These are phyloP conservation scores for Melolontha melolontha DNA, from an alignment of 2,888 invertebrate species.

Conservation along the genomic window DNA sequence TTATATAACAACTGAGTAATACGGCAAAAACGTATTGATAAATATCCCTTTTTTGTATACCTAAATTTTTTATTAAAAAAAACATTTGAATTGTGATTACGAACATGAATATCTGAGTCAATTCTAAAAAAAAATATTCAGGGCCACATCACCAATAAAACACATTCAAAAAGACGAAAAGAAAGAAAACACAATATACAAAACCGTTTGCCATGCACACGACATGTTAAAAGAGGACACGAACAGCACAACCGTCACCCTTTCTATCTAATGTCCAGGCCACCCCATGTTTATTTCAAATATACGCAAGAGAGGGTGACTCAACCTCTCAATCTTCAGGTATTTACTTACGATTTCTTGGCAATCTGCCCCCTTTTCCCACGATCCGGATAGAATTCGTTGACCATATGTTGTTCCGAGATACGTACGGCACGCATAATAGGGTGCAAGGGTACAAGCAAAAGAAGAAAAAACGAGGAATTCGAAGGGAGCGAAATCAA, in stretches of 20 bases:
- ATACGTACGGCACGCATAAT: conserved; percentile 46
- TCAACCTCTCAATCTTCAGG: conserved; percentile 53
- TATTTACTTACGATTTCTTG: conserved; percentile 52
- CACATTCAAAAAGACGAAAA: neutral
- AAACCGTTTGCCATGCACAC: conserved; percentile 32
- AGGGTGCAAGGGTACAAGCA: conserved; percentile 20
- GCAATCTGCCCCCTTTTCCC: conserved; percentile 54
- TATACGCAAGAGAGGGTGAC: conserved; percentile 47
- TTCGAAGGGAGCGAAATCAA: conserved; percentile 47
- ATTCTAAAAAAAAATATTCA: too few species aligned
- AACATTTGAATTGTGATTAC: conserved; percentile 9
- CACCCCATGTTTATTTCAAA: neutral
- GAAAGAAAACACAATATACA: neutral
- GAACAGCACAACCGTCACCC: neutral
- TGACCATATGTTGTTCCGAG: conserved; percentile 61
- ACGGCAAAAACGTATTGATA: too few species aligned
- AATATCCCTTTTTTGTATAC: too few species aligned
- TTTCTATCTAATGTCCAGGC: conserved; percentile 8
- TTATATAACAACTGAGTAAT: too few species aligned
- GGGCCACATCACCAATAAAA: neutral
- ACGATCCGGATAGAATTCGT: conserved; percentile 55
- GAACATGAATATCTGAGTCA: too few species aligned
- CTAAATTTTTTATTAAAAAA: neutral
- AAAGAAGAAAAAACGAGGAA: conserved; percentile 42
- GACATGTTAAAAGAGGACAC: neutral